A percentile compares a stretch with the other conserved stretches of the same genome.
Conservation (phyloP, 2,797 vertebrate species). For the Artibeus lituratus region DNA sequence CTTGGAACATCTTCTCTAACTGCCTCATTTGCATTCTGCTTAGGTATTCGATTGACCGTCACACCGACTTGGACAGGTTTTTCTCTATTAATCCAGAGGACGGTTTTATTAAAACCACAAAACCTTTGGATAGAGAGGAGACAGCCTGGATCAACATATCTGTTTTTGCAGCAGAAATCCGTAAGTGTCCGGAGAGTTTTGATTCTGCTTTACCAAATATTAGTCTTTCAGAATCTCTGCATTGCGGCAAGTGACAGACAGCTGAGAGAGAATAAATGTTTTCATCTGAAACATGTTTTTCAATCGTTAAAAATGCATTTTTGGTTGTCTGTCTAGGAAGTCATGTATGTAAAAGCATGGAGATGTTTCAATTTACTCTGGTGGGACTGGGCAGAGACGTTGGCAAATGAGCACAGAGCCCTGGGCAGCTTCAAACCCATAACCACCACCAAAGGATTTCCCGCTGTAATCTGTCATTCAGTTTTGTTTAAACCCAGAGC, state of each 20-base stretch:
- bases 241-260: background rate
- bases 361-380: background rate
- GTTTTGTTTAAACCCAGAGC: background rate
- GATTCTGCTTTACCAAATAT: conserved; percentile 9
- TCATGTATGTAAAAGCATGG: background rate
- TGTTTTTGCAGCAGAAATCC: conserved; percentile 93
- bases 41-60: conserved; percentile 96
- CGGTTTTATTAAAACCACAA: conserved; percentile 93
- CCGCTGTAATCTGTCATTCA: background rate
- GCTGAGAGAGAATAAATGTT: background rate
- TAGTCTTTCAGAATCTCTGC: background rate
- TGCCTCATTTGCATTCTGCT: conserved; percentile 69
- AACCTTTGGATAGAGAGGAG: conserved; percentile 93
- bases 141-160: conserved; percentile 97
- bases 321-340: background rate
- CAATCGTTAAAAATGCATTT: background rate
- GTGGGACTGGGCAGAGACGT: background rate
- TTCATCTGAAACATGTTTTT: background rate
- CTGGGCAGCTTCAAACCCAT: background rate
- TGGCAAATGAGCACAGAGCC: background rate
- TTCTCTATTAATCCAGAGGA: conserved; percentile 93
- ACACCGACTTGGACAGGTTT: conserved; percentile 96
- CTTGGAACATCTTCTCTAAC: conserved; percentile 73
- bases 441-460: background rate
- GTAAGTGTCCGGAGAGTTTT: conserved; percentile 84